These are phyloP conservation scores for Fulica atra DNA, from an alignment of 2,113 vertebrate genomes.

Conservation along the genomic window DNA sequence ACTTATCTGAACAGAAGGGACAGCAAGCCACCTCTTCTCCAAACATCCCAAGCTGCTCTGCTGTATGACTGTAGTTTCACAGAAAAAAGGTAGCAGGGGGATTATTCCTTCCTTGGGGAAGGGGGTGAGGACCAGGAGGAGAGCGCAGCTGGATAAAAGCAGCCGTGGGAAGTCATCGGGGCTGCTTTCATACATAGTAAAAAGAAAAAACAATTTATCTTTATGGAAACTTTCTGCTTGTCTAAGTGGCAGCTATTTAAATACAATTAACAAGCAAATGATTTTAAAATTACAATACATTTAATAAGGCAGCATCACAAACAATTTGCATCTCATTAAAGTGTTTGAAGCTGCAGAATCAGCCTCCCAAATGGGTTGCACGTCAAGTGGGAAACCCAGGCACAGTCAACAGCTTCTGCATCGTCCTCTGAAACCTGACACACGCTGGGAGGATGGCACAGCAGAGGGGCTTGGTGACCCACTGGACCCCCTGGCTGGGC, in stretches of 20 bases:
- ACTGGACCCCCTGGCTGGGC: not conserved
- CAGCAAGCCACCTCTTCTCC: not conserved
- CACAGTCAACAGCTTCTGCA: not conserved
- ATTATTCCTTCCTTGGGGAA: not conserved
- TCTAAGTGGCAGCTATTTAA: conserved; percentile 72
- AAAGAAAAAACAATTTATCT: conserved; percentile 44
- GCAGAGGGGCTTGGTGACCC: not conserved
- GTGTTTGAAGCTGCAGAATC: conserved; percentile 44
- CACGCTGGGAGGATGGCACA: fast-evolving
- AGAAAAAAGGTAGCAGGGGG: not conserved
- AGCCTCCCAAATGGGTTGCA: conserved; percentile 16
- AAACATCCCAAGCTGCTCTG: not conserved
- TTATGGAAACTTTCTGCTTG: conserved; percentile 59
- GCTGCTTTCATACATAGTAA: conserved; percentile 33
- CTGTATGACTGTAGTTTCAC: fast-evolving
- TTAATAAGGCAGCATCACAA: conserved; percentile 68
- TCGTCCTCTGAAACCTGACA: not conserved
- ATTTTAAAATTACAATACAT: conserved; percentile 75
- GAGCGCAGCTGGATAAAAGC: conserved; percentile 15
- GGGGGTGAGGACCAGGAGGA: not conserved
- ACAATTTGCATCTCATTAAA: conserved; percentile 72
- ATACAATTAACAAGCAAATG: conserved; percentile 78
- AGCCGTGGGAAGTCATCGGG: conserved; percentile 52
- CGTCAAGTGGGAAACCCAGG: not conserved
- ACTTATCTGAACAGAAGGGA: not conserved